These are phyloP conservation scores for Sebastes hopkinsi DNA, from an alignment of 2,797 vertebrate genomes.

Conservation along the genomic window DNA sequence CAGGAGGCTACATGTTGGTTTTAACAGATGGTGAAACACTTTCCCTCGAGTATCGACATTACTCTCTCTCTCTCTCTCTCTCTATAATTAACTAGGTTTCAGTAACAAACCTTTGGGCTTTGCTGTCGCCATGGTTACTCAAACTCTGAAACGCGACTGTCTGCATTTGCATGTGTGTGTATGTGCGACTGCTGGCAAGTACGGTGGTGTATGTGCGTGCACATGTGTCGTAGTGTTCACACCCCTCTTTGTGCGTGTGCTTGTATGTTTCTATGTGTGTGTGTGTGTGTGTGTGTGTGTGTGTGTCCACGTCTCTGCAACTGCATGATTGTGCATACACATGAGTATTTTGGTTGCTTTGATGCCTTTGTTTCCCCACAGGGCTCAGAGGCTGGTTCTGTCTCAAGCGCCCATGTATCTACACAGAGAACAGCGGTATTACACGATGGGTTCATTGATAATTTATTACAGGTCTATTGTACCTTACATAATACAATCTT, in stretches of 20 bases:
- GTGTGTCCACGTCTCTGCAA: not conserved
- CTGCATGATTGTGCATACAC: slow-evolving; percentile 67
- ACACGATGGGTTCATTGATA: slow-evolving; percentile 43
- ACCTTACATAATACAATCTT: slow-evolving; percentile 36
- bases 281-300: not conserved
- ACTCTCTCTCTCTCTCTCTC: slow-evolving; percentile 25
- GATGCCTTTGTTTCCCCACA: slow-evolving; percentile 62
- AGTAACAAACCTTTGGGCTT: slow-evolving; percentile 86
- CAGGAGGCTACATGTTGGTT: slow-evolving; percentile 67
- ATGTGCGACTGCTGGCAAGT: slow-evolving; percentile 29
- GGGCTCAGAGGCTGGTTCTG: slow-evolving; percentile 41
- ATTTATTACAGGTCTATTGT: slow-evolving; percentile 43
- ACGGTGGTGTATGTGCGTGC: slow-evolving; percentile 33
- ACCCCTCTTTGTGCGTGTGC: not conserved
- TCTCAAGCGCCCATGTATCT: slow-evolving; percentile 48
- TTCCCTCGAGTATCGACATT: slow-evolving; percentile 76
- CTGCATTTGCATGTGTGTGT: slow-evolving; percentile 50
- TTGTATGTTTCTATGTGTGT: not conserved
- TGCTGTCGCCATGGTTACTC: slow-evolving; percentile 83
- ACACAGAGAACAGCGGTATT: slow-evolving; percentile 27
- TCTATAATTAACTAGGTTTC: slow-evolving; percentile 85
- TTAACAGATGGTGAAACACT: slow-evolving; percentile 83
- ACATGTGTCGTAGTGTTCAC: slow-evolving; percentile 8
- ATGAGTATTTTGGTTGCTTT: slow-evolving; percentile 65
- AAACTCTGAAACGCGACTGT: slow-evolving; percentile 69